Conservation (phyloP, 92 coral and sea anemone genomes). For the Porites cylindrica region DNA sequence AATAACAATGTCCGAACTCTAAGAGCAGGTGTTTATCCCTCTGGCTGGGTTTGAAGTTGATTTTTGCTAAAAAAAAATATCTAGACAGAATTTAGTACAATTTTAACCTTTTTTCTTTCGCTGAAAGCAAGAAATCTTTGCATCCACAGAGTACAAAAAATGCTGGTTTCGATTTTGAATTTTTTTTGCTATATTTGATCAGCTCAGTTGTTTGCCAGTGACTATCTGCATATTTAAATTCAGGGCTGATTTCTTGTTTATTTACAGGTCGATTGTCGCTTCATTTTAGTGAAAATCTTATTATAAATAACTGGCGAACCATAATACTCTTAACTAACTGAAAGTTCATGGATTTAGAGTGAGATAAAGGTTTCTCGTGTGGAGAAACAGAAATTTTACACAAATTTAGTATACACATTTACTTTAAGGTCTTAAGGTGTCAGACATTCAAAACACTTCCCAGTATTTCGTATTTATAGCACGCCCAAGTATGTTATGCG, state of each 20-base stretch:
- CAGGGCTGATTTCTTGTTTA: neutral
- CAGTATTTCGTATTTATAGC: neutral
- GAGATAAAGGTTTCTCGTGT: neutral
- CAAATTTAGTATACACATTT: neutral
- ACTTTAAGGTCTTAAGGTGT: neutral
- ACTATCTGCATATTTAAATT: constrained; percentile 11
- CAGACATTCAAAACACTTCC: neutral
- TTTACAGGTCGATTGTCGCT: neutral
- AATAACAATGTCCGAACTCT: too few species aligned
- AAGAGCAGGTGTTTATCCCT: too few species aligned
- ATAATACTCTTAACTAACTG: neutral
- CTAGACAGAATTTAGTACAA: neutral
- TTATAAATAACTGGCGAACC: too few species aligned
- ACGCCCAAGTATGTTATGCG: too few species aligned
- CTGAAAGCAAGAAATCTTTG: neutral
- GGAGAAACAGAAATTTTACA: neutral
- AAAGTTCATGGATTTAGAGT: too few species aligned
- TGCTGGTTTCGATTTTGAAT: neutral
- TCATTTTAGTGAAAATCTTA: neutral
- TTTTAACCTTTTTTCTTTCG: neutral
- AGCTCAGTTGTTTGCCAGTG: neutral
- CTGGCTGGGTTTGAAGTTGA: neutral
- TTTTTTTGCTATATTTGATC: neutral
- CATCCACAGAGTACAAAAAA: neutral
- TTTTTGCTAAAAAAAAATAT: neutral